Base-by-base conservation (phyloP, 2,888 invertebrate species). In the Acronicta aceris region DNA sequence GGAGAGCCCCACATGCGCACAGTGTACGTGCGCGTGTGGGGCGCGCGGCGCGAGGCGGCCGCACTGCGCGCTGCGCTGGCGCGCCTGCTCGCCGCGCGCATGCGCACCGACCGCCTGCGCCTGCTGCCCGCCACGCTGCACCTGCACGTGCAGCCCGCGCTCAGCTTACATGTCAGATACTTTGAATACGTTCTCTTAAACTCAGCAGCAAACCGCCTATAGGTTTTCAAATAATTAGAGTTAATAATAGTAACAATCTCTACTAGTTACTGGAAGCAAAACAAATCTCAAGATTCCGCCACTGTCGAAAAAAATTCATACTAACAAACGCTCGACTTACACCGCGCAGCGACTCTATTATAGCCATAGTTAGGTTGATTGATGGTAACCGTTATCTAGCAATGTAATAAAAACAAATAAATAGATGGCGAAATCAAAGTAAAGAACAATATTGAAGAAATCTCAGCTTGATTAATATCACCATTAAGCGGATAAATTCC, bases 121-220 rank as follows among this genome's bases (percentile, higher is more conserved):
- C 79, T 91, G 5, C 75, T 90, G n/a, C 96, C 97, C 0, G 96
- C 96, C 61, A 96, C 96, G 76, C 95, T 96, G 78, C 95, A 96
- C 57, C 96, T 97, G 69, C 95, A 96, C 63, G 96, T 96, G 90
- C 96, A 97, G 76, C 97, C 97, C 1, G 96, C 96, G 0, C 90
- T 97, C 0, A 95, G 95, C 76, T 90, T 97, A 68, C 95, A 97
- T 94, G 97, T 97, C 82, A 94, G 90, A 85, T 40, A 15, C 8
- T 41, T 25, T 27, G 41, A 41, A 47, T 33, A 59, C 65, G 51
- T 27, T 21, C 40, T 16, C 30, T n/a, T n/a, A 17, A 27, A 30
- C 30, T 30, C 6, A 27, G 4, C 4, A 27, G 27, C 6, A 6
- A 7, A 27, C 27, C 6, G 7, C 27, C 27, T 7, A 7, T 6